A percentile compares a stretch with the other conserved stretches of the same genome.
These are phyloP conservation scores for Eupelmus urozonus DNA, from an alignment of 2,888 invertebrate genomes.

Conservation along the genomic window DNA sequence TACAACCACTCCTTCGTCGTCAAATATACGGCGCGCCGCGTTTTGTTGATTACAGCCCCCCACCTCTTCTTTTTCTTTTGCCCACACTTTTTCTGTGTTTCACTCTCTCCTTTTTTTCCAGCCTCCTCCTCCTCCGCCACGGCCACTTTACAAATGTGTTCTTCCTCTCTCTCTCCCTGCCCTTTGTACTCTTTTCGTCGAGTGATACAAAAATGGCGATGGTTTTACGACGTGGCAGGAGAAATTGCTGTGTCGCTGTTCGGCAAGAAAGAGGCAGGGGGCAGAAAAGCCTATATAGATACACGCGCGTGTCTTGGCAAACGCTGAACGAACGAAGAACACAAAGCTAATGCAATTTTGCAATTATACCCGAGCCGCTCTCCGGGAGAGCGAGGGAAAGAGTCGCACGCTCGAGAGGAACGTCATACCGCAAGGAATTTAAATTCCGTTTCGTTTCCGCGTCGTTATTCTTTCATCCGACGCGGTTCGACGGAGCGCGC, in stretches of 20 bases:
- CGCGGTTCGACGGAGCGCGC: constrained; percentile 48
- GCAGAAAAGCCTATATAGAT: too few relatives aligned
- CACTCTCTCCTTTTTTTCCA: neutral
- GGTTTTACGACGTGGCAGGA: constrained; percentile 50
- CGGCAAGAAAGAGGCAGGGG: constrained; percentile 22
- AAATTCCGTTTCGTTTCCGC: constrained; percentile 72
- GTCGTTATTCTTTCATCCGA: constrained; percentile 66
- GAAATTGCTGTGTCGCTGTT: constrained; percentile 37
- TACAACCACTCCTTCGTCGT: constrained; percentile 68
- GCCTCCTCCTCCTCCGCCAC: neutral
- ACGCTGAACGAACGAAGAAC: constrained; percentile 71
- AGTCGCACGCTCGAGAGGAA: constrained; percentile 61
- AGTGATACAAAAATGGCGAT: constrained; percentile 50
- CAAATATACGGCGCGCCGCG: constrained; percentile 60
- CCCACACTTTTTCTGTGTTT: neutral
- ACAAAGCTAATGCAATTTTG: constrained; percentile 75
- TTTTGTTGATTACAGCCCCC: constrained; percentile 59
- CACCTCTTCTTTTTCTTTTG: constrained; percentile 53
- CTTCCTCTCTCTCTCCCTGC: constrained; percentile 15
- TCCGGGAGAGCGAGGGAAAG: too few relatives aligned
- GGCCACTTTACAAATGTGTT: constrained; percentile 57
- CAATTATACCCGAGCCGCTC: constrained; percentile 71
- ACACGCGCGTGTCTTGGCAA: constrained; percentile 63
- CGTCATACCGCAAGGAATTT: constrained; percentile 67
- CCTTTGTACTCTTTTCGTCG: constrained; percentile 49